These are phyloP conservation scores for Galbula dea DNA, from an alignment of 2,113 vertebrate genomes.

Conservation along the genomic window DNA sequence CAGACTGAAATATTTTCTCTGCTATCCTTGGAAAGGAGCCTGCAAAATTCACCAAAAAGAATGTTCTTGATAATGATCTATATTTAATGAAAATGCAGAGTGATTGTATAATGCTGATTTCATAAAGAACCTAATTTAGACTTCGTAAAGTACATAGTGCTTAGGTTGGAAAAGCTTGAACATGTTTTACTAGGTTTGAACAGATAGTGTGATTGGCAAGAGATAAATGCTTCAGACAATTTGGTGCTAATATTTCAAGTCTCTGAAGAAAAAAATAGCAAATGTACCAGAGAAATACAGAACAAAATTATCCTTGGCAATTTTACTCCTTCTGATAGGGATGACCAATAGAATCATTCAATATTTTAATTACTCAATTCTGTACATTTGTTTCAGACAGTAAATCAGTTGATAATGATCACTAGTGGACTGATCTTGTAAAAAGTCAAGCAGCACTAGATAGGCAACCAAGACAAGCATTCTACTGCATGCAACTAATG, in stretches of 20 bases:
- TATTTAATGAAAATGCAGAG: slow-evolving; percentile 37
- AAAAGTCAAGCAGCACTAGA: not conserved
- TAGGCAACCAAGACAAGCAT: not conserved
- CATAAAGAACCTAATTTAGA: slow-evolving; percentile 37
- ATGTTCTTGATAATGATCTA: slow-evolving; percentile 43
- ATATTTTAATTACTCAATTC: not conserved
- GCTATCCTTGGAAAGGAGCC: slow-evolving; percentile 8
- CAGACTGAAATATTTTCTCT: not conserved
- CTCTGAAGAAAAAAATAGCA: not conserved
- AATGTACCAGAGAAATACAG: not conserved
- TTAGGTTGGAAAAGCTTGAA: slow-evolving; percentile 33
- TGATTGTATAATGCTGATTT: slow-evolving; percentile 49
- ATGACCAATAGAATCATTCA: not conserved
- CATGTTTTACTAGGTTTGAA: slow-evolving; percentile 43
- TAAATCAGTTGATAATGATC: not conserved
- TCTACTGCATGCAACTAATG: not conserved
- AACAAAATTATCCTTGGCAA: not conserved
- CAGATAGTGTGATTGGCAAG: slow-evolving; percentile 28
- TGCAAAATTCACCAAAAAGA: slow-evolving; percentile 5
- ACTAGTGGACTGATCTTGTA: not conserved
- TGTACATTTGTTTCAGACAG: not conserved
- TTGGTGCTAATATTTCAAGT: slow-evolving; percentile 29
- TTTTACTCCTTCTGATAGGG: not conserved
- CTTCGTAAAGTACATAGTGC: slow-evolving; percentile 3
- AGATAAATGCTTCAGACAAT: slow-evolving; percentile 45